Evolutionary conservation across 2,113 vertebrate species (phyloP), one percentile per base, ranked within the genome.

Genomic region (Nothoprocta perdicaria): DNA sequence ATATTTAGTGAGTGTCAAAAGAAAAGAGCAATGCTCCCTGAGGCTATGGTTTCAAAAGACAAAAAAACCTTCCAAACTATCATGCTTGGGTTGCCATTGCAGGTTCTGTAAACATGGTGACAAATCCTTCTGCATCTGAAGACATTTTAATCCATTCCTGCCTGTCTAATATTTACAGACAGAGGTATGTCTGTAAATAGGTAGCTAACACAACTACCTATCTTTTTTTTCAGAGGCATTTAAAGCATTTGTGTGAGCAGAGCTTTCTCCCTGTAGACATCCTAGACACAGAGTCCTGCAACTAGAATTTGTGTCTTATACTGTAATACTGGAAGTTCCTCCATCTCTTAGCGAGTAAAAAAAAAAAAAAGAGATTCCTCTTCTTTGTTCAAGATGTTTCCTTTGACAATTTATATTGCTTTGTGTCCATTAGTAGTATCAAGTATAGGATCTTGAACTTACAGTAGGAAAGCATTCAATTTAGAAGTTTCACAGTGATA

Each of bases 101-200:
- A 84, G 41, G 73, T 89, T 88, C 73, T 94, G 68, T 40, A 91
- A 93, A 81, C 31, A 68, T n/a, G 75, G 63, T 2, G 1, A 71
- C 80, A 74, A 92, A 78, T 86, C 52, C 24, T 78, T 57, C 55
- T 77, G 46, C 55, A 67, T 75, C 46, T 91, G 68, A 65, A 94
- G 85, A 75, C 62, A 14, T 35, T 52, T 81, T 93, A 88, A 91
- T 81, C 80, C 80, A 65, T 31, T 94, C 80, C 88, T 94, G 83
- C 88, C 69, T 89, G 40, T 38, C 60, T 67, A 74, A 77, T 40
- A 78, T 75, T 19, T 26, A 88, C 68, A 80, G 57, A 57, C 29
- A n/a, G 43, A 35, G 26, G 69, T 85, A 89, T 3, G 52, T 14
- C 80, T 84, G 52, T 21, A 80, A 83, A 60, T 86, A 72, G 24